These are phyloP conservation scores for Boloria selene DNA, from an alignment of 2,888 invertebrate genomes.

Conservation along the genomic window DNA sequence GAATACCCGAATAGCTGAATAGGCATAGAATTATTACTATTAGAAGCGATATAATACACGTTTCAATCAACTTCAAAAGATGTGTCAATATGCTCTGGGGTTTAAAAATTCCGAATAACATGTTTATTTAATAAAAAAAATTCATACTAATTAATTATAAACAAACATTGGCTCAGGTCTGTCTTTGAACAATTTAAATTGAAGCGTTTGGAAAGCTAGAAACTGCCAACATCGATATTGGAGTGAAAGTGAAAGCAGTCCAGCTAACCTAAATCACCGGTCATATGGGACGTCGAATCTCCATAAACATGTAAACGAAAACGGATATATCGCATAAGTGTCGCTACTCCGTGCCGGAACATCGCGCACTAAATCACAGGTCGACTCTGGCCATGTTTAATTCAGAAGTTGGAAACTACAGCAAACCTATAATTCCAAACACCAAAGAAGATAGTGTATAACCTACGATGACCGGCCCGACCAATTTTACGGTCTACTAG, in stretches of 20 bases:
- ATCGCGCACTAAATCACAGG: constrained; percentile 72
- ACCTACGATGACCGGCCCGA: constrained; percentile 63
- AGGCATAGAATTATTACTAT: constrained; percentile 42
- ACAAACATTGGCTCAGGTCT: too few species aligned
- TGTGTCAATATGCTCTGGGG: not conserved
- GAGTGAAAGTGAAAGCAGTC: not conserved
- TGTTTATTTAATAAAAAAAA: too few species aligned
- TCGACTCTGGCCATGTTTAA: constrained; percentile 70
- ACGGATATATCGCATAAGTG: constrained; percentile 66
- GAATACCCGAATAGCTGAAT: constrained; percentile 42
- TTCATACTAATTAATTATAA: too few species aligned
- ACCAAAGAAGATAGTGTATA: constrained; percentile 62
- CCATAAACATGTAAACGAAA: constrained; percentile 57
- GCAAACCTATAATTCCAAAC: constrained; percentile 66
- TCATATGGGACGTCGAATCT: constrained; percentile 23
- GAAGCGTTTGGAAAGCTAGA: not conserved
- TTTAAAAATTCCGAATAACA: too few species aligned
- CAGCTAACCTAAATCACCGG: constrained; percentile 1
- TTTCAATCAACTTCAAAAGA: constrained; percentile 3
- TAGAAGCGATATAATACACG: constrained; percentile 18
- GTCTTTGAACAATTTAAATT: not conserved
- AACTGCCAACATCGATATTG: not conserved
- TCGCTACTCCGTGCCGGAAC: constrained; percentile 56
- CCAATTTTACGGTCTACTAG: constrained; percentile 79
- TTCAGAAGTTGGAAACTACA: constrained; percentile 62